Conservation (phyloP, 2,113 vertebrate species). For the Chroicocephalus ridibundus region DNA sequence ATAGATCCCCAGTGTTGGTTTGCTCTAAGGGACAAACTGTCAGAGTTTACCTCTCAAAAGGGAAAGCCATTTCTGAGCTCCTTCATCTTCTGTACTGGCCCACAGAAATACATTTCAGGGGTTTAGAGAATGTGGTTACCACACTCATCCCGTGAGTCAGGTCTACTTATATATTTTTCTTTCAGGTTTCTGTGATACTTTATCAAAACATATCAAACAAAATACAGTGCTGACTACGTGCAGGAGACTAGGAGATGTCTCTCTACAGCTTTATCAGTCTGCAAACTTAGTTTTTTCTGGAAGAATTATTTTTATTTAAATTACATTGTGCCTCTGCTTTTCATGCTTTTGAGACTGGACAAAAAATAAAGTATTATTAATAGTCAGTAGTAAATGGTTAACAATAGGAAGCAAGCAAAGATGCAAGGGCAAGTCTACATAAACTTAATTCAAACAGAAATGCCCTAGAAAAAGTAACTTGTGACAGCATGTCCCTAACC, state of each 20-base stretch:
- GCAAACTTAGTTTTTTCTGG: neutral
- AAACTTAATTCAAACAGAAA: neutral
- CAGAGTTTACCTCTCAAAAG: neutral
- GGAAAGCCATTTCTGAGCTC: neutral
- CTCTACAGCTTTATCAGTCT: neutral
- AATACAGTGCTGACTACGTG: neutral
- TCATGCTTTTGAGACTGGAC: neutral
- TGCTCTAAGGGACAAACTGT: neutral
- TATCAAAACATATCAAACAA: neutral
- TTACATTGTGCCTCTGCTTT: neutral
- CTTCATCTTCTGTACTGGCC: neutral
- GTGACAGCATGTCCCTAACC: fast-evolving
- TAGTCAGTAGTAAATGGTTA: neutral
- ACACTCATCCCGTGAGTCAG: neutral
- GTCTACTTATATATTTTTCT: neutral
- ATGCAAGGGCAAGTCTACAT: neutral
- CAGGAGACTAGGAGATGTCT: neutral
- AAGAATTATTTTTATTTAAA: neutral
- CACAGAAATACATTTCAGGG: neutral
- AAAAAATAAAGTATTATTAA: neutral
- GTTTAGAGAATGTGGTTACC: neutral
- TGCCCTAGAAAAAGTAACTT: neutral
- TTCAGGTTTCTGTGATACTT: neutral
- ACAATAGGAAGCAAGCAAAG: neutral
- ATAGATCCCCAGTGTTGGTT: neutral